Percentiles rank a stretch among this genome's conserved stretches.
These are phyloP conservation scores for Lithophane ornitopus DNA, from an alignment of 2,888 invertebrate species.

Conservation along the genomic window DNA sequence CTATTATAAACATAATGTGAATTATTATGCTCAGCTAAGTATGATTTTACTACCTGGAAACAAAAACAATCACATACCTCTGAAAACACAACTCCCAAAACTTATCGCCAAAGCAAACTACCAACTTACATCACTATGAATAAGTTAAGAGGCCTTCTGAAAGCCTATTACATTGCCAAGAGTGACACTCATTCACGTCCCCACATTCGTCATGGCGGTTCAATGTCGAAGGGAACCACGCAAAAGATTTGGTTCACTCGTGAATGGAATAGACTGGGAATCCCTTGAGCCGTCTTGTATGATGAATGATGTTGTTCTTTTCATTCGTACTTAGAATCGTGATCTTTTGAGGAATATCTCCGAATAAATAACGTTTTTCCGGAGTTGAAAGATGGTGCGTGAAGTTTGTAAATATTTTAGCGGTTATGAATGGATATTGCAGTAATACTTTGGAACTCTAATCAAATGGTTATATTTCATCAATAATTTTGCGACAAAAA, in stretches of 20 bases:
- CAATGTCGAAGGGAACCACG: constrained; percentile 78
- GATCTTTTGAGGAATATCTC: constrained; percentile 76
- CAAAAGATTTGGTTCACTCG: constrained; percentile 85
- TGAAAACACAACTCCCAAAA: constrained; percentile 6
- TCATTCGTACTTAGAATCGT: constrained; percentile 82
- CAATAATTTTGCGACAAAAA: too few relatives aligned
- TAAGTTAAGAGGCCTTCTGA: constrained; percentile 67
- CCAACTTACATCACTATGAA: constrained; percentile 57
- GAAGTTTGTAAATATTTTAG: constrained; percentile 16
- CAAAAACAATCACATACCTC: neutral
- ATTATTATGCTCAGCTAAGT: neutral
- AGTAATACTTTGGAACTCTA: too few relatives aligned
- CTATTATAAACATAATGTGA: neutral
- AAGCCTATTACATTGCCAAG: constrained; percentile 67
- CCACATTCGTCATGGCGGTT: constrained; percentile 77
- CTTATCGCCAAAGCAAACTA: constrained; percentile 26
- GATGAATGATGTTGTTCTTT: constrained; percentile 88
- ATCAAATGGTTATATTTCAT: neutral
- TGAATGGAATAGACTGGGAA: constrained; percentile 81
- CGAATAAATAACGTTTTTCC: constrained; percentile 66
- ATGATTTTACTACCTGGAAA: neutral
- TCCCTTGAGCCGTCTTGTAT: constrained; percentile 84
- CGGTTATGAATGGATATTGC: neutral
- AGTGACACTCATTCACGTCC: constrained; percentile 72
- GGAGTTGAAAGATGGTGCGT: constrained; percentile 37